Base-by-base conservation (phyloP, 2,797 vertebrate genomes). In the Sebastes diploproa region DNA sequence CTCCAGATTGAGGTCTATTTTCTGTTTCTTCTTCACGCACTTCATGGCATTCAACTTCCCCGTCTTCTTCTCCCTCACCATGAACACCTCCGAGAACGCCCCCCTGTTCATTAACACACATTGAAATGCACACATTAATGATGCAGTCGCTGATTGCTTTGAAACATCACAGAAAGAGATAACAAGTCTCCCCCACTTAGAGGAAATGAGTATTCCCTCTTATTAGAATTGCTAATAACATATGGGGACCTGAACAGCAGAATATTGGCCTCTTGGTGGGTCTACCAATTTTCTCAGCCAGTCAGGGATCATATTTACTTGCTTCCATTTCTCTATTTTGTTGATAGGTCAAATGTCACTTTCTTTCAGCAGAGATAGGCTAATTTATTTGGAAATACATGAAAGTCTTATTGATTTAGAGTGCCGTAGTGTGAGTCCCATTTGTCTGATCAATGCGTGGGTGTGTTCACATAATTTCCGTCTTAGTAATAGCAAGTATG, bases 61-160 rank as follows among this genome's bases (percentile, higher is more conserved):
- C 0, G 98, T 98, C 89, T 96, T 95, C 81, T 96, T 97, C 85
- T 99, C 97, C 86, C 97, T 98, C 92, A 99, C 98, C 90, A 99
- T 96, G 95, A 95, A 99, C 14, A 99, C 98, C 78, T 99, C 98
- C 0, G 98, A 98, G 91, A 99, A 99, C 2, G 98, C 98, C 3
- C 98, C 98, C 52, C 98, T 99, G 91, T 60, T 55, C 12, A 73
- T 29, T 2, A 66, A 70, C 63, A 88, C 60, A 85, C 6, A 68
- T 54, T 54, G 9, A 54, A 54, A 54, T 54, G 20, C 14, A 61
- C 75, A 76, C 38, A 62, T 22, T 13, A 22, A 30, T 3, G 75
- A 42, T 30, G 38, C 6, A 23, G 14, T 9, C 42, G 23, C 42
- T 72, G 52, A 83, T 70, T 70, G 22, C 32, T 70, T 65, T 36